These are phyloP conservation scores for Cnemophilus loriae DNA, from an alignment of 2,113 vertebrate genomes.

Conservation along the genomic window DNA sequence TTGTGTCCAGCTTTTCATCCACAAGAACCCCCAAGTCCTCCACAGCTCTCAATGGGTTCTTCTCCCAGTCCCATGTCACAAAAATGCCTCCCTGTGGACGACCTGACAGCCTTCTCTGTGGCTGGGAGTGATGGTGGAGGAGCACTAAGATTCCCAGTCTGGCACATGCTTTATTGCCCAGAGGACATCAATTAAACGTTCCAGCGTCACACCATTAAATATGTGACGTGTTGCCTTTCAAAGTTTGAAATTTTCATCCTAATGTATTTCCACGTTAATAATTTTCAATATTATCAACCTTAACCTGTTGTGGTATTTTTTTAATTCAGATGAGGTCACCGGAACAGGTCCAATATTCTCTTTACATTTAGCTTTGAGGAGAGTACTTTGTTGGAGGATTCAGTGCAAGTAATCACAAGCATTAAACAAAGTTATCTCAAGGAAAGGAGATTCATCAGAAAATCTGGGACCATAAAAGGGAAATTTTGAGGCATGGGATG, in stretches of 20 bases:
- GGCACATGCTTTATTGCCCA: not conserved
- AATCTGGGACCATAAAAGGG: not conserved
- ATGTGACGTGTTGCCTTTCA: not conserved
- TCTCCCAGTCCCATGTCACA: not conserved
- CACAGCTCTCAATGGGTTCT: not conserved
- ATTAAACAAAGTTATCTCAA: not conserved
- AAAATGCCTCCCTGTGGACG: not conserved
- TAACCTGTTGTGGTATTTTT: not conserved
- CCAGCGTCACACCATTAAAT: not conserved
- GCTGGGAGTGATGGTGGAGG: not conserved
- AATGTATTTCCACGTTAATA: not conserved
- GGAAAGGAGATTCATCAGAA: not conserved
- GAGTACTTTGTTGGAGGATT: not conserved
- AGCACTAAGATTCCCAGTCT: not conserved
- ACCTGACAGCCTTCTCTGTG: not conserved
- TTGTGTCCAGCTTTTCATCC: not conserved
- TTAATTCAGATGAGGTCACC: not conserved
- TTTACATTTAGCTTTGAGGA: not conserved
- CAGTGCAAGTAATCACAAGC: not conserved
- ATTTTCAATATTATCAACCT: not conserved
- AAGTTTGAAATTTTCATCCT: not conserved
- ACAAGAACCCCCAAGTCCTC: not conserved
- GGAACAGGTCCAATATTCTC: not conserved
- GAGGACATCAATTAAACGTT: not conserved
- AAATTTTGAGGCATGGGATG: not conserved